These are phyloP conservation scores for Drosophila mojavensis DNA, from an alignment of 1,140 invertebrate species.

Conservation along the genomic window DNA sequence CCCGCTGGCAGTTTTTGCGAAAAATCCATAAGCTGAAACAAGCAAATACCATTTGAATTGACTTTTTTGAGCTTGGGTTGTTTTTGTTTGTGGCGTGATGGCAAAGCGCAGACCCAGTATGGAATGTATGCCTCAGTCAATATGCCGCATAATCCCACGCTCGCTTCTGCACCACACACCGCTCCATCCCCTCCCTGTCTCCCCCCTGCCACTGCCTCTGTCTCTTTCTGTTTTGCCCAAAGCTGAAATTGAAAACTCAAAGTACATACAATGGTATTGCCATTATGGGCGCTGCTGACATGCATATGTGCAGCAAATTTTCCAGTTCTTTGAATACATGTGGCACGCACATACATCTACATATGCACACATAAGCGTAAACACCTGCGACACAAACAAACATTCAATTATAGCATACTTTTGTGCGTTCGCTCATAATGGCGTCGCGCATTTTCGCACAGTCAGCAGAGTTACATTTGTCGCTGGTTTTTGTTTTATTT, in stretches of 20 bases:
- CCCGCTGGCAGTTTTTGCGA: slow-evolving; percentile 1
- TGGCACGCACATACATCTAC: background rate
- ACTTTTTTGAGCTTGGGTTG: background rate
- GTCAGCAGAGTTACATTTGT: slow-evolving; percentile 47
- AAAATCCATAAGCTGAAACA: slow-evolving; percentile 25
- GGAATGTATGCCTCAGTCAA: slow-evolving; percentile 27
- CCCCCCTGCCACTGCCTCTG: too few relatives aligned
- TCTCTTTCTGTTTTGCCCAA: slow-evolving; percentile 29
- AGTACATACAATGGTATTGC: slow-evolving; percentile 71
- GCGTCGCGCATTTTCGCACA: slow-evolving; percentile 60
- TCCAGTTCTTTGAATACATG: slow-evolving; percentile 19
- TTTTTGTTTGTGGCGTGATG: slow-evolving; percentile 21
- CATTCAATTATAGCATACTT: slow-evolving; percentile 80
- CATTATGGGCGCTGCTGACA: slow-evolving; percentile 65
- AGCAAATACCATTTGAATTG: slow-evolving; percentile 44
- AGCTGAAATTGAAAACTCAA: slow-evolving; percentile 79
- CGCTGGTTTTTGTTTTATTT: slow-evolving; percentile 8
- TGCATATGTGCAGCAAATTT: slow-evolving; percentile 69
- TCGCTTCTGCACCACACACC: background rate
- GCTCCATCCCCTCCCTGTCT: background rate
- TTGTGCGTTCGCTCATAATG: slow-evolving; percentile 67
- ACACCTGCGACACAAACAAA: slow-evolving; percentile 64
- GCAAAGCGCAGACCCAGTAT: slow-evolving; percentile 4
- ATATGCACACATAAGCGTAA: slow-evolving; percentile 5
- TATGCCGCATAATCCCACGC: slow-evolving; percentile 32